phyloP scores from a whole-genome alignment of 2,113 vertebrate genomes.

The Podiceps cristatus region DNA sequence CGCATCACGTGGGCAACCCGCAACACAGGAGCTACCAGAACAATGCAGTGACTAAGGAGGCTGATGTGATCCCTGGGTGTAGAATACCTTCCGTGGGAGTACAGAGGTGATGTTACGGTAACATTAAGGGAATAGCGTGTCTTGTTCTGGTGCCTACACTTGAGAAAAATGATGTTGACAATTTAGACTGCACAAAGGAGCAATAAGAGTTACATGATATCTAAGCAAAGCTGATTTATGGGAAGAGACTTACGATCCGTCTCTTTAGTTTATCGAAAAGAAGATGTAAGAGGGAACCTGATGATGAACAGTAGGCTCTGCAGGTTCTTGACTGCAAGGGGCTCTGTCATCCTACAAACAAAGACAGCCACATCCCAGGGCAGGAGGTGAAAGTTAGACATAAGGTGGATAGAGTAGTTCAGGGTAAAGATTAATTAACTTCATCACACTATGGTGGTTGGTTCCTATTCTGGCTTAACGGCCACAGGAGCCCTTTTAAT shows the following conservation, averaged over 20 bases:
- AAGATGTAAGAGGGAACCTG: not conserved
- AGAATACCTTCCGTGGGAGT: not conserved
- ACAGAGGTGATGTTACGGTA: not conserved
- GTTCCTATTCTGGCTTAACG: not conserved
- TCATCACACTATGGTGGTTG: not conserved
- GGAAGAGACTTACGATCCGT: not conserved
- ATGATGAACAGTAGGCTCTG: not conserved
- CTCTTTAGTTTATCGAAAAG: not conserved
- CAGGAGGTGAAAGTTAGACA: not conserved
- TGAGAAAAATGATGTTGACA: not conserved
- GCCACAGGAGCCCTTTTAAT: not conserved
- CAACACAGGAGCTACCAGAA: slow-evolving; percentile 7
- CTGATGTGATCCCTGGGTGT: not conserved
- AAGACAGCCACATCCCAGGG: not conserved
- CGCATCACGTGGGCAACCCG: rapidly evolving
- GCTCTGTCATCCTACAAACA: not conserved
- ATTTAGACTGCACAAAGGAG: not conserved
- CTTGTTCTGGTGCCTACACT: not conserved
- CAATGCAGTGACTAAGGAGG: not conserved
- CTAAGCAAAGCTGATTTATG: slow-evolving; percentile 18
- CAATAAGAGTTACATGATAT: not conserved
- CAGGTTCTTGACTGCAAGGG: not conserved
- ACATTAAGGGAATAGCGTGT: not conserved
- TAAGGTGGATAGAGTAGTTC: not conserved
- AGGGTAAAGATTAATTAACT: not conserved